These are phyloP conservation scores for Limosa lapponica DNA, from an alignment of 2,797 vertebrate genomes.

Conservation along the genomic window DNA sequence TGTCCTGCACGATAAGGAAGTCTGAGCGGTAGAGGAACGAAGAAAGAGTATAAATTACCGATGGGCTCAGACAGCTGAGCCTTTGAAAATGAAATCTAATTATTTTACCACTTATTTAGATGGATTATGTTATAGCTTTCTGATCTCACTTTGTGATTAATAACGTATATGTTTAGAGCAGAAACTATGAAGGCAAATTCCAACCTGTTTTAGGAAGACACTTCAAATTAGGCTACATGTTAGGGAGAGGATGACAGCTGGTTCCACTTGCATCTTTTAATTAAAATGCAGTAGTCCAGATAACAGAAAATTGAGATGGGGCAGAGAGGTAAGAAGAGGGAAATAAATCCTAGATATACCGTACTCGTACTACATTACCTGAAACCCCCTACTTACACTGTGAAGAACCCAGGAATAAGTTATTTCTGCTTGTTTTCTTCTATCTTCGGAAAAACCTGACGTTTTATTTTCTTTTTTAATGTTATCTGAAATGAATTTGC, in stretches of 20 bases:
- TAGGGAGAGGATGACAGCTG: neutral
- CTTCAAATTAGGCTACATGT: neutral
- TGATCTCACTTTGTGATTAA: neutral
- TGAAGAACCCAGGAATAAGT: neutral
- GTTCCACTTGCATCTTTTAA: conserved; percentile 10
- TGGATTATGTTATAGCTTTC: neutral
- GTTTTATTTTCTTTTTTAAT: neutral
- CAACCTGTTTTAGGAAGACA: neutral
- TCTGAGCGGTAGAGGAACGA: neutral
- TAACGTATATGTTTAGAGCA: neutral
- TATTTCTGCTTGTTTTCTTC: neutral
- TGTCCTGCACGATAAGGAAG: neutral
- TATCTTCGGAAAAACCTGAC: neutral
- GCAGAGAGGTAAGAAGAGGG: neutral
- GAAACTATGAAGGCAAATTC: neutral
- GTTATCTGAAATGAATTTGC: neutral
- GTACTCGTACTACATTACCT: neutral
- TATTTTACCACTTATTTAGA: conserved; percentile 30
- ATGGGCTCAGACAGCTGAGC: neutral
- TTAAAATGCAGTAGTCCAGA: conserved; percentile 5
- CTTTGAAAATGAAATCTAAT: conserved; percentile 37
- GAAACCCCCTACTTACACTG: neutral
- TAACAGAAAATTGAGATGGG: neutral
- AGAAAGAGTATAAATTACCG: conserved; percentile 3
- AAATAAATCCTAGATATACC: neutral